phyloP scores from a whole-genome alignment of 1,140 invertebrate genomes.

The Saxidomus purpurata region DNA sequence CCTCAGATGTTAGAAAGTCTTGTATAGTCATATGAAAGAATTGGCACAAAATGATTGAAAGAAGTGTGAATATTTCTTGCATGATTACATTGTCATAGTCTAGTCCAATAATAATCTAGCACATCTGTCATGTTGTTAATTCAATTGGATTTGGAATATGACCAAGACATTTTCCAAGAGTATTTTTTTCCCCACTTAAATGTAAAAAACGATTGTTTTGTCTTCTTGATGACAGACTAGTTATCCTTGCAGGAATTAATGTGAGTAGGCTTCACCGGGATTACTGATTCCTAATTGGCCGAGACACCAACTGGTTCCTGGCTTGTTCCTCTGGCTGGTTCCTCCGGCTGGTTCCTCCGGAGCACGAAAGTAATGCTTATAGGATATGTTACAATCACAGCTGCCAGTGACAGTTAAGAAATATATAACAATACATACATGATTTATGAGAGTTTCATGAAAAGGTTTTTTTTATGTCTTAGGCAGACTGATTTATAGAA shows the following conservation, averaged over 20 bases:
- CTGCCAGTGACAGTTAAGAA: too few species aligned
- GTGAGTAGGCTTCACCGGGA: neutral
- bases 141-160: neutral
- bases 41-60: neutral
- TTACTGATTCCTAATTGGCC: neutral
- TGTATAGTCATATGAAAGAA: neutral
- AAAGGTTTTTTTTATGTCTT: too few species aligned
- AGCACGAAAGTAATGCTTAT: too few species aligned
- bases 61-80: neutral
- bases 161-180: neutral
- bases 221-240: neutral
- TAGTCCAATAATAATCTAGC: neutral
- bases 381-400: too few species aligned
- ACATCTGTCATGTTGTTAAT: slow-evolving; percentile 22
- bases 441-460: too few species aligned
- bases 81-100: neutral
- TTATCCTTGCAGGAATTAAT: neutral
- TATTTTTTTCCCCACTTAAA: neutral
- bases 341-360: too few species aligned
- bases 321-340: too few species aligned
- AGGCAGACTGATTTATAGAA: too few species aligned
- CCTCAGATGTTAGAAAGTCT: neutral
- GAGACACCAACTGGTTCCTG: neutral
- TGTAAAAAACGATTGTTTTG: neutral
- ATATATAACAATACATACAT: too few species aligned